phyloP scores from a whole-genome alignment of 2,797 vertebrate genomes.

The Oreochromis mossambicus region DNA sequence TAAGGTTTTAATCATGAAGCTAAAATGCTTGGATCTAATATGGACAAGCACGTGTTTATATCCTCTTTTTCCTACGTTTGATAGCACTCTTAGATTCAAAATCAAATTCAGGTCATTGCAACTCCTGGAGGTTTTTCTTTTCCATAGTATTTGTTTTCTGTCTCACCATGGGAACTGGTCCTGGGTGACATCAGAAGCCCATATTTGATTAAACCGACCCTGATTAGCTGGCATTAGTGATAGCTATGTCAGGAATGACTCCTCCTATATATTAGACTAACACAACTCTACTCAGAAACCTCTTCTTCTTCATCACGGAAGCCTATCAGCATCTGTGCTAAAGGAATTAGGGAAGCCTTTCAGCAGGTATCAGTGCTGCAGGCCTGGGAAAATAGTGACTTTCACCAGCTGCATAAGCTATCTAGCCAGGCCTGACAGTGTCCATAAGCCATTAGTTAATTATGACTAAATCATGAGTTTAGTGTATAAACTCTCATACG shows the following conservation, averaged over 20 bases:
- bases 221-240: not conserved
- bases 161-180: not conserved
- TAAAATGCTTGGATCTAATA: not conserved
- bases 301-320: not conserved
- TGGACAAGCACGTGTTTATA: not conserved
- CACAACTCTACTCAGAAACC: not conserved
- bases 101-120: not conserved
- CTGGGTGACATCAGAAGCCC: not conserved
- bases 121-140: not conserved
- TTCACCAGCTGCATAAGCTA: not conserved
- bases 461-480: not conserved
- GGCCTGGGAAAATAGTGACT: not conserved
- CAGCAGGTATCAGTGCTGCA: not conserved
- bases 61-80: not conserved
- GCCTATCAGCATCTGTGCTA: not conserved
- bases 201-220: not conserved
- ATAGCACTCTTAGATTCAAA: not conserved
- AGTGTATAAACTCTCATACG: not conserved
- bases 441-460: not conserved
- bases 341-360: not conserved
- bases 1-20: slow-evolving; percentile 21
- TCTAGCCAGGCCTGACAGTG: not conserved
- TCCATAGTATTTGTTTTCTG: not conserved
- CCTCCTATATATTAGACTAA: not conserved
- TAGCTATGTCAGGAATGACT: not conserved